These are phyloP conservation scores for Erynnis tages DNA, from an alignment of 2,888 invertebrate species.

Conservation along the genomic window DNA sequence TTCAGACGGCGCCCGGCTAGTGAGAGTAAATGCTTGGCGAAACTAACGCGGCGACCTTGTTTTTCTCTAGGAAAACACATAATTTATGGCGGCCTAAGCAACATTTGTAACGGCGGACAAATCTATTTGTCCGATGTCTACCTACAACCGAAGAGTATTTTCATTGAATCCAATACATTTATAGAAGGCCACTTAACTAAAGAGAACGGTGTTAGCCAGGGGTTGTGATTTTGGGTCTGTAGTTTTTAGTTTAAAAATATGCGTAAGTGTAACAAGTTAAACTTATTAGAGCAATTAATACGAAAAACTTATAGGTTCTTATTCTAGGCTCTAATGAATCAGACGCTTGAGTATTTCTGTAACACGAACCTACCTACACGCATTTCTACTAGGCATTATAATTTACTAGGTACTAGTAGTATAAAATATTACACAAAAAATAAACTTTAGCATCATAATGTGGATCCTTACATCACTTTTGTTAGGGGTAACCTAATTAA, in stretches of 20 bases:
- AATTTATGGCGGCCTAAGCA: slow-evolving; percentile 24
- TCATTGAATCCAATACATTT: neutral
- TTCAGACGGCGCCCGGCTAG: slow-evolving; percentile 59
- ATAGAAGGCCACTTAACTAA: no score
- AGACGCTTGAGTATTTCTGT: no score
- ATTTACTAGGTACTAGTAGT: neutral
- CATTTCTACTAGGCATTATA: neutral
- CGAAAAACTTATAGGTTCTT: no score
- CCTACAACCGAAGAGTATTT: neutral
- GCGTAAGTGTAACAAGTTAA: no score
- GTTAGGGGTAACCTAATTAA: slow-evolving; percentile 1
- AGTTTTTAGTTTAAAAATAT: no score
- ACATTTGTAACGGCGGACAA: slow-evolving; percentile 3
- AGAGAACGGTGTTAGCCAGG: neutral
- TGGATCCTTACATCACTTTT: neutral
- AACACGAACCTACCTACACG: neutral
- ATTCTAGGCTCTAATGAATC: no score
- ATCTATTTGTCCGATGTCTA: neutral
- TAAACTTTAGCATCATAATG: no score
- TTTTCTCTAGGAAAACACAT: slow-evolving; percentile 34
- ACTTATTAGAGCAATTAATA: no score
- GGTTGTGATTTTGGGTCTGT: no score
- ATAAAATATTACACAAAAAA: neutral
- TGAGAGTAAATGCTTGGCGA: slow-evolving; percentile 65
- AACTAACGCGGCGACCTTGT: slow-evolving; percentile 46